Evolutionary conservation across 2,797 vertebrate species (phyloP), one percentile per base, ranked within the genome.

Genomic region (Anolis apletophallus): DNA sequence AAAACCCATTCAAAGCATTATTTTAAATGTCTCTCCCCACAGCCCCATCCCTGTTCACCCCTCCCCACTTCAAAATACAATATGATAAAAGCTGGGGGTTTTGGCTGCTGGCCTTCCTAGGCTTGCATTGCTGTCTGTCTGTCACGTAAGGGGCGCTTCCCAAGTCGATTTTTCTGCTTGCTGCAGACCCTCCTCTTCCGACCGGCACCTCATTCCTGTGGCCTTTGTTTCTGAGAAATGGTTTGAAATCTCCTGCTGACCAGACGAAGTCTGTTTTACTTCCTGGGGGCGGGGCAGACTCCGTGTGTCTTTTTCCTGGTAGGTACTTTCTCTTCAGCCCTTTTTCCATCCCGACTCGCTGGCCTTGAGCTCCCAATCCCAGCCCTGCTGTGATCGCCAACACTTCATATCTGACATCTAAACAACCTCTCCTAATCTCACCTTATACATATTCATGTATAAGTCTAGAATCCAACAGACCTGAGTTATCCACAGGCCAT

Each of bases 161-260:
- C 93, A 89, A 95, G 92, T 94, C 92, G 85, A 23, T 95, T 81
- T 96, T 87, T 97, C 91, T 93, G 92, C 93, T 93, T 9, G 21
- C 93, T 95, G 79, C 97, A 99, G 99, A 97, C 98, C 98, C 87
- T 98, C 98, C 76, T 98, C 99, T 93, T 98, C 98, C 52, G 99
- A 99, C 94, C 97, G 99, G 96, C 99, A 99, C 94, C 98, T 99
- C 93, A 99, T 99, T 96, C 99, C 99, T 32, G 98, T 99, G 98
- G 98, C 99, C 98, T 99, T 99, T 94, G 98, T 99, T 97, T 99
- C 99, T 93, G 99, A 99, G 97, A 99, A 99, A 97, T 99, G 99
- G 99, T 99, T 99, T 87, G 98, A 99, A 96, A 99, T 99, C 97
- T 99, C 99, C 94, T 99, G 99, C 97, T 99, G 98, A 99, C 97